phyloP scores from a whole-genome alignment of 1,140 invertebrate genomes.

The Gonatopus flavifemur region DNA sequence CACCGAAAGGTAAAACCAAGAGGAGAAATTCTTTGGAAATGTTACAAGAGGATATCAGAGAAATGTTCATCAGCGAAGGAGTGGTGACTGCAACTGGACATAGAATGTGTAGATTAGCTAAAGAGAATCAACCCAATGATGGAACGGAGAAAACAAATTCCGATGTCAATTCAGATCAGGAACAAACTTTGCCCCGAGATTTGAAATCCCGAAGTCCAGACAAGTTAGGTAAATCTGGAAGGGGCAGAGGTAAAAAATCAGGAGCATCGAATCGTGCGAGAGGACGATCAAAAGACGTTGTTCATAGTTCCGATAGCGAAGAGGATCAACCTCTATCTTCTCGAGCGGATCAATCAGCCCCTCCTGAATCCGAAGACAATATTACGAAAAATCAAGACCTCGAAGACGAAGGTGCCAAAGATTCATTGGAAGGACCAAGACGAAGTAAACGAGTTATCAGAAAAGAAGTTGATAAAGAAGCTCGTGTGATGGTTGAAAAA shows the following conservation, averaged over 20 bases:
- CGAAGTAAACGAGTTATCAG: constrained; percentile 21
- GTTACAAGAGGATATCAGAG: constrained; percentile 68
- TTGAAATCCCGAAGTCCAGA: neutral
- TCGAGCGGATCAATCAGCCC: constrained; percentile 9
- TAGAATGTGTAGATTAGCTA: constrained; percentile 43
- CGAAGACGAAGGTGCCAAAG: constrained; percentile 1
- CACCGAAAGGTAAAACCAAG: constrained; percentile 31
- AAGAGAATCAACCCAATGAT: constrained; percentile 22
- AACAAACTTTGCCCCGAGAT: too few relatives aligned
- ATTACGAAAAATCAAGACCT: constrained; percentile 6
- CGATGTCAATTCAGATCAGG: too few relatives aligned
- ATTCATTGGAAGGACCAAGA: constrained; percentile 9
- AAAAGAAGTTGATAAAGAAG: constrained; percentile 34
- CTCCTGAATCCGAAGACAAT: constrained; percentile 3
- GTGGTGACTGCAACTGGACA: constrained; percentile 59
- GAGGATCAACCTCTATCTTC: constrained; percentile 28
- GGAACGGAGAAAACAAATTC: neutral
- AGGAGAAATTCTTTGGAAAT: constrained; percentile 61
- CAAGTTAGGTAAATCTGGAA: neutral
- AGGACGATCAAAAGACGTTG: constrained; percentile 19
- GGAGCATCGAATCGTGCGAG: constrained; percentile 11
- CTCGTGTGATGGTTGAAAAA: constrained; percentile 40
- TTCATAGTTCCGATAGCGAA: constrained; percentile 29
- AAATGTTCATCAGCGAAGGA: constrained; percentile 68
- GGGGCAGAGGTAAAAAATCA: constrained; percentile 10